Conservation (phyloP, 2,797 vertebrate species). For the Acanthurus tractus region DNA sequence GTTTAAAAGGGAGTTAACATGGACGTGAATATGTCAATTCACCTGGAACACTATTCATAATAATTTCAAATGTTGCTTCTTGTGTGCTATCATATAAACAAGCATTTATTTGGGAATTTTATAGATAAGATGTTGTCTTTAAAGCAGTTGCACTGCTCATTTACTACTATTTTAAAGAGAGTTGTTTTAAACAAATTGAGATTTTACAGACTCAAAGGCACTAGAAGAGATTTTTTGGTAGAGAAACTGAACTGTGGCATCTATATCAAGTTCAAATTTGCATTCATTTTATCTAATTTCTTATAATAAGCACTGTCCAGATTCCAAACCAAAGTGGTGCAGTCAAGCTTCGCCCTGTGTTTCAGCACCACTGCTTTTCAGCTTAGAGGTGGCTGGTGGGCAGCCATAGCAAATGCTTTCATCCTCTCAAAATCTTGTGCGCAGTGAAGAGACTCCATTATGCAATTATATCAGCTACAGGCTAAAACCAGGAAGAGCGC, state of each 20-base stretch:
- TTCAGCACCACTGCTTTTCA: conserved; percentile 56
- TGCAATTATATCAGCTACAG: conserved; percentile 75
- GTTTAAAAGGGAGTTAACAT: too few species aligned
- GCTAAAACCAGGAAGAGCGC: conserved; percentile 72
- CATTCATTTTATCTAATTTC: background rate
- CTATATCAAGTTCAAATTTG: conserved; percentile 10
- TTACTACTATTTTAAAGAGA: background rate
- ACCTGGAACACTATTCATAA: too few species aligned
- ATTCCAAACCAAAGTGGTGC: conserved; percentile 24
- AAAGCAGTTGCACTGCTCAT: background rate
- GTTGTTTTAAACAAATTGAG: background rate
- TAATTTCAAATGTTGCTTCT: too few species aligned
- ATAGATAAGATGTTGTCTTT: too few species aligned
- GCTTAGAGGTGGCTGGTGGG: conserved; percentile 54
- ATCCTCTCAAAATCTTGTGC: conserved; percentile 63
- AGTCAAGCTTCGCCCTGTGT: conserved; percentile 31
- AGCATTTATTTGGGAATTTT: too few species aligned
- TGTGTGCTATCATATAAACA: too few species aligned
- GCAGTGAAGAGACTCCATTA: conserved; percentile 74
- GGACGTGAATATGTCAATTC: too few species aligned
- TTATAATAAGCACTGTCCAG: conserved; percentile 24
- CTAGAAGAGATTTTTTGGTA: background rate
- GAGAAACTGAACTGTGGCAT: background rate
- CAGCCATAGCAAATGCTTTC: conserved; percentile 63
- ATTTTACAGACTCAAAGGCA: background rate